A percentile compares a stretch with the other conserved stretches of the same genome.
Conservation (phyloP, 2,888 invertebrate genomes). For the Drosophila borealis region DNA sequence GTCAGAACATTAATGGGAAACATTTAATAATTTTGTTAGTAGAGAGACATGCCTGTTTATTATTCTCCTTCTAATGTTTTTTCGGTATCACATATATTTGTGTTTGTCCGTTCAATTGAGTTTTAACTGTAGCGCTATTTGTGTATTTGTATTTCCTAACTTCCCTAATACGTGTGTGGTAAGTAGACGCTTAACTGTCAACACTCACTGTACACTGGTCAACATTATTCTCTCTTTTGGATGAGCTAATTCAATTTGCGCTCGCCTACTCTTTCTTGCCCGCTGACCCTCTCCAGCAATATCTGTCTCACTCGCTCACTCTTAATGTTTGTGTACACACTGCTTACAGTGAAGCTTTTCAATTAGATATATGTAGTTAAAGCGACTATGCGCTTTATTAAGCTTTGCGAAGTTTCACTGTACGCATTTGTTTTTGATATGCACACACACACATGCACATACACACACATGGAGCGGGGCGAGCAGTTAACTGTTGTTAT, state of each 20-base stretch:
- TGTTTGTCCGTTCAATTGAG: no score
- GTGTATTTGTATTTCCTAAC: conserved; percentile 1
- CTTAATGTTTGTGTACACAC: conserved; percentile 25
- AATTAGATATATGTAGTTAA: conserved; percentile 13
- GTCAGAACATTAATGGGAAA: no score
- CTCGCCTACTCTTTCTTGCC: conserved; percentile 18
- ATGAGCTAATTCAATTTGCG: conserved; percentile 50
- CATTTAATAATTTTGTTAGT: no score
- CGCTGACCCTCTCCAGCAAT: conserved; percentile 1
- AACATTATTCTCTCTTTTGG: conserved; percentile 49
- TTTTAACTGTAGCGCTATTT: neutral
- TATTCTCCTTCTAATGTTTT: no score
- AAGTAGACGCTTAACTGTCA: conserved; percentile 35
- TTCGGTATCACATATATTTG: no score
- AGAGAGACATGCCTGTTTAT: no score
- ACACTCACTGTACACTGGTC: conserved; percentile 47
- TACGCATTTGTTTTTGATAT: conserved; percentile 24
- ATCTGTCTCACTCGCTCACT: neutral
- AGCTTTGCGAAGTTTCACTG: conserved; percentile 43
- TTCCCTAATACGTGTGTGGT: conserved; percentile 6
- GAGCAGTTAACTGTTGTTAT: conserved; percentile 35
- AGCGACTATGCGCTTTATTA: conserved; percentile 15
- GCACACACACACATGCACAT: neutral
- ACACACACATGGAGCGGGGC: neutral
- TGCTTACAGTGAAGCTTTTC: conserved; percentile 33